These are phyloP conservation scores for Telmatochromis brachygnathus DNA, from an alignment of 2,113 vertebrate species.

Conservation along the genomic window DNA sequence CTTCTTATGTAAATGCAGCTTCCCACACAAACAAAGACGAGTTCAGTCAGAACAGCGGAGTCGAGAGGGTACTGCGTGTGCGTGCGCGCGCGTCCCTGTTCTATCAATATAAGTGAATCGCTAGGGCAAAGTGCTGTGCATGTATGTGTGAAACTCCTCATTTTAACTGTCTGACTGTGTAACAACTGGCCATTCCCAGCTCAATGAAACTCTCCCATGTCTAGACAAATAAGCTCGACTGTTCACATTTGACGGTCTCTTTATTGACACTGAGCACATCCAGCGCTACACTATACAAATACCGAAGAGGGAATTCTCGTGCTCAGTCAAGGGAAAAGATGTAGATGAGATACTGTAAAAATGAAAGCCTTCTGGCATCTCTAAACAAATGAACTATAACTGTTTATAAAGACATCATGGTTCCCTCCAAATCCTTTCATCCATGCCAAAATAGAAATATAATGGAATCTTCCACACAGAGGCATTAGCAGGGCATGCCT, in stretches of 20 bases:
- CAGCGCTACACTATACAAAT: background rate
- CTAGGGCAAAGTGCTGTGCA: constrained; percentile 35
- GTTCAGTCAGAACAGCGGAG: constrained; percentile 69
- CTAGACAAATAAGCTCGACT: constrained; percentile 47
- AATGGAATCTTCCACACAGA: constrained; percentile 61
- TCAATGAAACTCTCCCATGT: constrained; percentile 31
- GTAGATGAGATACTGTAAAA: constrained; percentile 33
- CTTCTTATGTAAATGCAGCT: constrained; percentile 77
- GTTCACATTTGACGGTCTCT: constrained; percentile 10
- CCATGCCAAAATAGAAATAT: constrained; percentile 62
- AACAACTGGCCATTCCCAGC: constrained; percentile 42
- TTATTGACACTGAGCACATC: constrained; percentile 26
- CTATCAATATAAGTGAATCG: constrained; percentile 52
- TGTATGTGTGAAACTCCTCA: background rate
- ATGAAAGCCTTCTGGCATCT: constrained; percentile 51
- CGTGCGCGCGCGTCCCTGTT: constrained; percentile 2
- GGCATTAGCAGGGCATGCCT: constrained; percentile 61
- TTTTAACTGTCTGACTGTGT: constrained; percentile 23
- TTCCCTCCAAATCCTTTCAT: constrained; percentile 56
- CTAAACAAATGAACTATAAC: constrained; percentile 58
- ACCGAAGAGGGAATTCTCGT: constrained; percentile 10
- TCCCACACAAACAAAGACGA: constrained; percentile 73
- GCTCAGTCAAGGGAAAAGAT: constrained; percentile 27
- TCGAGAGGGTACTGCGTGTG: constrained; percentile 49
- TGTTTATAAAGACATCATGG: constrained; percentile 67